Evolutionary conservation across 37 sponge, comb jelly and placozoan species (phyloP).

Genomic region (Eunapius fragilis): DNA sequence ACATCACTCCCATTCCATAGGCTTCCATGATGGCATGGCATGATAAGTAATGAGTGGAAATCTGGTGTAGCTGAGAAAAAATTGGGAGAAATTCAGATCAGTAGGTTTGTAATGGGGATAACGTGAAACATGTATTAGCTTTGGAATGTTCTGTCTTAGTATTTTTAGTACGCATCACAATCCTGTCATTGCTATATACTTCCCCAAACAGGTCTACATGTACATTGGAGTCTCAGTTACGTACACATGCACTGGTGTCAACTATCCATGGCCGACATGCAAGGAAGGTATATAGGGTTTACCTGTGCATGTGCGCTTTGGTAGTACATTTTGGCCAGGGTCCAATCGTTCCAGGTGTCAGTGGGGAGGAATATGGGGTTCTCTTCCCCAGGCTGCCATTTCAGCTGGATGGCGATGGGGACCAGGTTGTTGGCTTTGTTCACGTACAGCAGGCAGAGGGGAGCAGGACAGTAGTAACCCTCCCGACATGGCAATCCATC

Average conservation of each 20-base stretch:
- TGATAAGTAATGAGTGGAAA: slow-evolving; percentile 61
- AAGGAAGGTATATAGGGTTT: too few relatives aligned
- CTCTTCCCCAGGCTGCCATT: slow-evolving; percentile 14
- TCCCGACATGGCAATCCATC: slow-evolving; percentile 41
- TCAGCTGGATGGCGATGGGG: slow-evolving; percentile 84
- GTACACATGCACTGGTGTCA: too few relatives aligned
- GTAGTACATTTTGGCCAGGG: slow-evolving; percentile 69
- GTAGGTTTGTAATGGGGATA: too few relatives aligned
- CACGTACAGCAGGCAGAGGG: slow-evolving; percentile 63
- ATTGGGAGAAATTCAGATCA: too few relatives aligned
- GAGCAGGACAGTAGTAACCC: slow-evolving; percentile 49
- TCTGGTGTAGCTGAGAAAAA: slow-evolving; percentile 62
- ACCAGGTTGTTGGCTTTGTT: slow-evolving; percentile 23
- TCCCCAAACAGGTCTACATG: too few relatives aligned
- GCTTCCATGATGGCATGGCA: slow-evolving; percentile 76
- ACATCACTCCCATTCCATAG: slow-evolving; percentile 52
- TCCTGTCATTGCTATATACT: too few relatives aligned
- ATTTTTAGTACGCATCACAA: too few relatives aligned
- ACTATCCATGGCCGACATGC: too few relatives aligned
- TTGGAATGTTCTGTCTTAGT: too few relatives aligned
- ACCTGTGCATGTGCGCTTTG: slow-evolving; percentile 22
- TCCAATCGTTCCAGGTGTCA: slow-evolving; percentile 67
- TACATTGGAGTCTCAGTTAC: too few relatives aligned
- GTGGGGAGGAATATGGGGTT: slow-evolving; percentile 70
- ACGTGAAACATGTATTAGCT: too few relatives aligned